Evolutionary conservation across 2,797 vertebrate species (phyloP).

Genomic region (Hydrocynus forskahlii): DNA sequence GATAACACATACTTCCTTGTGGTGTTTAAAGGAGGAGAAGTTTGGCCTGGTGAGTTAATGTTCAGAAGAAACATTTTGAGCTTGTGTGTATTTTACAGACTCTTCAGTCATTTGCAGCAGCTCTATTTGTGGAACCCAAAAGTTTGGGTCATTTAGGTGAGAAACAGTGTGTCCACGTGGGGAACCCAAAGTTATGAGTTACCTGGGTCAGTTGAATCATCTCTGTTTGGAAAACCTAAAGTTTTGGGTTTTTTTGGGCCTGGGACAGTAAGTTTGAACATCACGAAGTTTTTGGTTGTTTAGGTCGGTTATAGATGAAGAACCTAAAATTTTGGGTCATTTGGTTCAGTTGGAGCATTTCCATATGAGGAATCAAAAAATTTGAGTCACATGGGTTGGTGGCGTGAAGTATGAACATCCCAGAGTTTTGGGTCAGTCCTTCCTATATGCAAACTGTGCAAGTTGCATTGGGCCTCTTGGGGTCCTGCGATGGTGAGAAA

Average conservation of each 20-base stretch:
- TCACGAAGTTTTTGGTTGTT: no score
- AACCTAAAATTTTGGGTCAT: no score
- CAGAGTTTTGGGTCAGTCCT: no score
- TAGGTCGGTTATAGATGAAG: no score
- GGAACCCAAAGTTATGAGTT: not conserved
- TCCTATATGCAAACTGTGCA: no score
- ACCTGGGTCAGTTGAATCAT: not conserved
- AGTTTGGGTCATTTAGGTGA: not conserved
- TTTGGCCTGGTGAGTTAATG: not conserved
- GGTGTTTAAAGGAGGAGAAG: not conserved
- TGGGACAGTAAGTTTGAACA: not conserved
- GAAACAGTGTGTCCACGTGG: not conserved
- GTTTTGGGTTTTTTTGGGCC: not conserved
- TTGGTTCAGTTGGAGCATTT: not conserved
- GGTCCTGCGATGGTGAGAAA: no score
- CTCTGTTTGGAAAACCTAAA: not conserved
- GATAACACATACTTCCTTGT: constrained; percentile 2
- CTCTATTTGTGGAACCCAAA: not conserved
- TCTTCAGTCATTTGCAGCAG: not conserved
- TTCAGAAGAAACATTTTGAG: not conserved
- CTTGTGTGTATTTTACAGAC: not conserved
- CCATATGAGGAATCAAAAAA: not conserved
- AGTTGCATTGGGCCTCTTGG: no score
- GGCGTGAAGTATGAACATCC: no score
- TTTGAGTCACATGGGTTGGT: no score